phyloP scores from a whole-genome alignment of 1,140 invertebrate species.

The Octopus sinensis region DNA sequence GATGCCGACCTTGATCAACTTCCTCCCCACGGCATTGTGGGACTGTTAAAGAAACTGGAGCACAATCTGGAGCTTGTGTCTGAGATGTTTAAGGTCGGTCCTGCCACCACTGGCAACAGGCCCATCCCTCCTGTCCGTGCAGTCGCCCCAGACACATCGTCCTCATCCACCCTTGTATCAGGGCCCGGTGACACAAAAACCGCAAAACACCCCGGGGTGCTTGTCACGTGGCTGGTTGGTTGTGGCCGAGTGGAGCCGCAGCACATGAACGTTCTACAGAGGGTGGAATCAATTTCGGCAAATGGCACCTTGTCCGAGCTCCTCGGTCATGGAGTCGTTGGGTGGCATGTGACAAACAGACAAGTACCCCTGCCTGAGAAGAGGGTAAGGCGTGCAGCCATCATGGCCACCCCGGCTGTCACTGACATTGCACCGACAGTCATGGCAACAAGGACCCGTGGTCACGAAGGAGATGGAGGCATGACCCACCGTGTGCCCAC shows the following conservation, averaged over 20 bases:
- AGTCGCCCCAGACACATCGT: slow-evolving; percentile 33
- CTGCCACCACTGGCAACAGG: slow-evolving; percentile 39
- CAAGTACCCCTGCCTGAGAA: slow-evolving; percentile 50
- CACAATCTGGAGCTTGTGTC: slow-evolving; percentile 42
- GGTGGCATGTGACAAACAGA: slow-evolving; percentile 65
- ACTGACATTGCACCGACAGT: slow-evolving; percentile 35
- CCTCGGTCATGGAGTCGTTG: slow-evolving; percentile 65
- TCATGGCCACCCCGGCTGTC: slow-evolving; percentile 35
- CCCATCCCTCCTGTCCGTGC: slow-evolving; percentile 44
- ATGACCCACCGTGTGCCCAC: slow-evolving; percentile 31
- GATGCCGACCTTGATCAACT: slow-evolving; percentile 49
- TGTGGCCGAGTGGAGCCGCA: slow-evolving; percentile 67
- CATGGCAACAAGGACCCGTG: slow-evolving; percentile 27
- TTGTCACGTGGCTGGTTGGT: slow-evolving; percentile 67
- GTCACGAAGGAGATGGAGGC: slow-evolving; percentile 22
- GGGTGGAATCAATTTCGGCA: slow-evolving; percentile 63
- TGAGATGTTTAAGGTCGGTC: slow-evolving; percentile 59
- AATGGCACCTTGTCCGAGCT: slow-evolving; percentile 67
- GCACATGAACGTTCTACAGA: slow-evolving; percentile 61
- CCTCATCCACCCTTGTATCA: slow-evolving; percentile 61
- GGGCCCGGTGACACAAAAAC: slow-evolving; percentile 64
- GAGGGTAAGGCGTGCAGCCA: slow-evolving; percentile 29
- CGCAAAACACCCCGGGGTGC: slow-evolving; percentile 57
- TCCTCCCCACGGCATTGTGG: slow-evolving; percentile 32
- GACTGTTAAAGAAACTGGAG: slow-evolving; percentile 40